phyloP scores from a whole-genome alignment of 1,140 invertebrate species.

The Rhynchophorus ferrugineus region DNA sequence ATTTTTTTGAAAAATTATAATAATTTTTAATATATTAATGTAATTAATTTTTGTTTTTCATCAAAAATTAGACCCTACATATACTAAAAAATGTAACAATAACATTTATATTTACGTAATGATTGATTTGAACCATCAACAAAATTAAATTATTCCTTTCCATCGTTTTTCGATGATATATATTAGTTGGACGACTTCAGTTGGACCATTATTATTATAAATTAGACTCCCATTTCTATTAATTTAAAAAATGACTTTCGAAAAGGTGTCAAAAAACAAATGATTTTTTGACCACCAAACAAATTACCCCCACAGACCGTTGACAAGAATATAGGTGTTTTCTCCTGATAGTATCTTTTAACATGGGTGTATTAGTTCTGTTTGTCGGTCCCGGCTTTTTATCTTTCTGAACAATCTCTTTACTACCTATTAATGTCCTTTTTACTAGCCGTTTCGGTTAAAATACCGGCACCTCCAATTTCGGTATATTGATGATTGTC shows the following conservation, averaged over 20 bases:
- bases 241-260: conserved; percentile 6
- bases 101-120: too few relatives aligned
- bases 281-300: conserved; percentile 12
- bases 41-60: too few relatives aligned
- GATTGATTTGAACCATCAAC: too few relatives aligned
- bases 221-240: neutral
- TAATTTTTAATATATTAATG: too few relatives aligned
- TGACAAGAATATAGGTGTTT: conserved; percentile 23
- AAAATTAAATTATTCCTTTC: too few relatives aligned
- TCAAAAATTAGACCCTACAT: too few relatives aligned
- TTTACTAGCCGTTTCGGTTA: neutral
- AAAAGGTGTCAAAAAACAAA: neutral
- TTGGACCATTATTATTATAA: too few relatives aligned
- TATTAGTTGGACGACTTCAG: too few relatives aligned
- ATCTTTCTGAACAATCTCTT: conserved; percentile 19
- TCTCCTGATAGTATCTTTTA: conserved; percentile 18
- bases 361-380: conserved; percentile 23
- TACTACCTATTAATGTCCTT: conserved; percentile 15
- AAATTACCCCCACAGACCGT: conserved; percentile 15
- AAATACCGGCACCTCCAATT: neutral
- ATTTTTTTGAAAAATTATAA: too few relatives aligned
- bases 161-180: too few relatives aligned
- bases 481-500: neutral
- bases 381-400: conserved; percentile 16
- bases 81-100: too few relatives aligned